Conservation (phyloP, 1,140 invertebrate species). For the Dinoponera quadriceps region DNA sequence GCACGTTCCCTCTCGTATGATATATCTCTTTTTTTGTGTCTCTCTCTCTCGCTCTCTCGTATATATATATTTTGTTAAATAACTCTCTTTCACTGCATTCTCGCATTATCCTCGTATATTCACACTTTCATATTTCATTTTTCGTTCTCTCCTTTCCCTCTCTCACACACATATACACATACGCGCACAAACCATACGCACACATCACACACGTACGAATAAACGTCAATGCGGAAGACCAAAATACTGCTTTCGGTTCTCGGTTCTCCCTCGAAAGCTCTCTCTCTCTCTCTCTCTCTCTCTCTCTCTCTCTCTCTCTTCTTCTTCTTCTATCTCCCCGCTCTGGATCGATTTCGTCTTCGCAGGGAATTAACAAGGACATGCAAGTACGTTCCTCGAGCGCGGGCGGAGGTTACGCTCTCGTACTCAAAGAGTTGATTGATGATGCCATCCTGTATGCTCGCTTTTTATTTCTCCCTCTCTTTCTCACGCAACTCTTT, state of each 20-base stretch:
- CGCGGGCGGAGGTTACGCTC: too few species aligned
- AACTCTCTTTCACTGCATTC: constrained; percentile 25
- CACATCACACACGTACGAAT: constrained; percentile 21
- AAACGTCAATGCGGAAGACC: constrained; percentile 71
- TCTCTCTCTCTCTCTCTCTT: neutral
- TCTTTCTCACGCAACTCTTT: too few species aligned
- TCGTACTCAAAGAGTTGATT: too few species aligned
- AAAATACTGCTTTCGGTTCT: constrained; percentile 71
- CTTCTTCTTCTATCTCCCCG: too few species aligned
- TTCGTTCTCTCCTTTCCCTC: neutral
- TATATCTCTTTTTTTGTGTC: constrained; percentile 59
- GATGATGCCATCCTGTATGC: too few species aligned
- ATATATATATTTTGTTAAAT: constrained; percentile 66
- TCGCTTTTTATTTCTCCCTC: too few species aligned
- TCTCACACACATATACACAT: constrained; percentile 18
- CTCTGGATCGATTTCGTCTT: too few species aligned
- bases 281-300: neutral
- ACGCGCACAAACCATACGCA: constrained; percentile 36
- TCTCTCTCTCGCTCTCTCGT: neutral
- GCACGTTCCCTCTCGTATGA: constrained; percentile 60
- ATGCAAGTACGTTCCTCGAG: too few species aligned
- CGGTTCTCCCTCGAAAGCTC: constrained; percentile 61
- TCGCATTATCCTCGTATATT: constrained; percentile 3
- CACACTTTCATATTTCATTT: neutral
- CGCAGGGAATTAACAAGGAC: too few species aligned